Percentiles rank a stretch among this genome's conserved stretches.
These are phyloP conservation scores for Rhagophthalmus giganteus DNA, from an alignment of 2,888 invertebrate genomes.

Conservation along the genomic window DNA sequence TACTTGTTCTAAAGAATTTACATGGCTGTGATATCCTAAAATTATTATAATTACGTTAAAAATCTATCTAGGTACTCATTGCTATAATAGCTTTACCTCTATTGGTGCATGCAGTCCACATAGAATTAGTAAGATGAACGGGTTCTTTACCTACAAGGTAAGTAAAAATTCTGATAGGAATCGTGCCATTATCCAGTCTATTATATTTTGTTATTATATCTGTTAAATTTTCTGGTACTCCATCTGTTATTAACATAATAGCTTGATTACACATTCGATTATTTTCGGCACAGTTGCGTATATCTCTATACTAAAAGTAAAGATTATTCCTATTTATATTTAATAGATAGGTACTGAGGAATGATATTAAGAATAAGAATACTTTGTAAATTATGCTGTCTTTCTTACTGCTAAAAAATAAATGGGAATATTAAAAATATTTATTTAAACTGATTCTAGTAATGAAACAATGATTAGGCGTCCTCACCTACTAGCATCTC, in stretches of 20 bases:
- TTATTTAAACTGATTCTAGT: too few species aligned
- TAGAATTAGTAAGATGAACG: slow-evolving; percentile 83
- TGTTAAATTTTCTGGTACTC: slow-evolving; percentile 84
- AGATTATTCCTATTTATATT: background rate
- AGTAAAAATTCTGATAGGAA: slow-evolving; percentile 91
- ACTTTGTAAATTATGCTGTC: too few species aligned
- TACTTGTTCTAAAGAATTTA: slow-evolving; percentile 93
- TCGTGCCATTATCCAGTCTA: slow-evolving; percentile 67
- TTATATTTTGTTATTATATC: slow-evolving; percentile 84
- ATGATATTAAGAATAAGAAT: too few species aligned
- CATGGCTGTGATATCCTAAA: slow-evolving; percentile 89
- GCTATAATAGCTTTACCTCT: slow-evolving; percentile 61
- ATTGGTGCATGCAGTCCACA: slow-evolving; percentile 94
- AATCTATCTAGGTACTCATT: background rate
- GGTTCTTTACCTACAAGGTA: slow-evolving; percentile 95
- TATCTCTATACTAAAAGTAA: slow-evolving; percentile 44
- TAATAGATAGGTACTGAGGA: too few species aligned
- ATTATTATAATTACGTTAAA: background rate
- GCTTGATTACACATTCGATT: slow-evolving; percentile 83
- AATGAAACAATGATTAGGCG: too few species aligned
- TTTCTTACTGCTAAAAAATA: too few species aligned
- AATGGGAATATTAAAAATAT: too few species aligned
- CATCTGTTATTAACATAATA: slow-evolving; percentile 96
- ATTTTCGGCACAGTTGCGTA: slow-evolving; percentile 58
- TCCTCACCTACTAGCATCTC: too few species aligned